Evolutionary conservation across 1,140 invertebrate species (phyloP).

Genomic region (Pseudomyrmex gracilis): DNA sequence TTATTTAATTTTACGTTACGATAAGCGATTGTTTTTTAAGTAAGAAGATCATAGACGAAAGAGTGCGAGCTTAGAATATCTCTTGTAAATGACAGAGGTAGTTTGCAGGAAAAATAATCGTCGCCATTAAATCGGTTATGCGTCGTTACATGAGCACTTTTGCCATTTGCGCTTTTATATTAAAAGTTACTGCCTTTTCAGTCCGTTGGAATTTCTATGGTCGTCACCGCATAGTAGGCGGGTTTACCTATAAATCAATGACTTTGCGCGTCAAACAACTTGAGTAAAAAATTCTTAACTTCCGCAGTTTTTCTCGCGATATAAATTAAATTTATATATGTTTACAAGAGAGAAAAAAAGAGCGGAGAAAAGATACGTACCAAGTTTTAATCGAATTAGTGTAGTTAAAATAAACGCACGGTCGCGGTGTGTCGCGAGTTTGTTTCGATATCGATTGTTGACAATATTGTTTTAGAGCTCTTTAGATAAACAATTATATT

Average conservation of each 20-base stretch:
- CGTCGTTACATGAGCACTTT: neutral
- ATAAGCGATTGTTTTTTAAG: neutral
- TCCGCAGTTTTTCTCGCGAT: neutral
- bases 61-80: neutral
- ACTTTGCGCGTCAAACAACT: neutral
- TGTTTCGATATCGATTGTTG: neutral
- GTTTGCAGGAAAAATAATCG: neutral
- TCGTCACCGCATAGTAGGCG: neutral
- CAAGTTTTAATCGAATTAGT: neutral
- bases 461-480: slow-evolving; percentile 2
- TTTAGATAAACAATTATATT: neutral
- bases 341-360: neutral
- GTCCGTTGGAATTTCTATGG: slow-evolving; percentile 32
- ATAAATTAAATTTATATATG: neutral
- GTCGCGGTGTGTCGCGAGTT: neutral
- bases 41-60: slow-evolving; percentile 13
- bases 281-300: neutral
- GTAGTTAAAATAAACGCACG: neutral
- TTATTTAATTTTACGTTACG: slow-evolving; percentile 18
- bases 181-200: slow-evolving; percentile 38
- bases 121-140: slow-evolving; percentile 22
- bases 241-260: slow-evolving; percentile 57
- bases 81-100: neutral
- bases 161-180: slow-evolving; percentile 24
- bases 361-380: neutral